Evolutionary conservation across 2,113 vertebrate species (phyloP), one percentile per base, ranked within the genome.

Genomic region (Erythrocebus patas): DNA sequence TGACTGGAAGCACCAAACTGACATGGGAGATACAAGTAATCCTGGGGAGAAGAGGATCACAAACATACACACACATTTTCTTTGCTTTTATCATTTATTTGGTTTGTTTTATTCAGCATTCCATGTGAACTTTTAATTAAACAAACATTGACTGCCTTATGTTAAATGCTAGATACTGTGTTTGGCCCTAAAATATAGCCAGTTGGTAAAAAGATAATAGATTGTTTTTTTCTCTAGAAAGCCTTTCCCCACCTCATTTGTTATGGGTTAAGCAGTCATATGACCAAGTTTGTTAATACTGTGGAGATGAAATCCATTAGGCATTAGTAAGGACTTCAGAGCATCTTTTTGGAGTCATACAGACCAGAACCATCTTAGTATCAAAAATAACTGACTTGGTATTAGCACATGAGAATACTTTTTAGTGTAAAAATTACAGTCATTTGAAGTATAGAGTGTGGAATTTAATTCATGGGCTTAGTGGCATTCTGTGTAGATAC

Each of bases 181-280:
- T 81, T 38, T 57, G 20, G 30, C 8, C 11, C n/a, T 78, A 18
- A 78, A 59, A 81, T 22, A 27, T 40, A 92, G 20, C 12, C 45
- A 72, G 30, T 8, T 14, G 27, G 45, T 57, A 40, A 50, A 81
- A 85, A 73, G 45, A 32, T 87, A 50, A 86, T 45, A 72, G 17
- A 25, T 79, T 94, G 30, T 64, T 66, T 97, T 97, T 93, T 38
- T 92, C 80, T 87, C 70, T 88, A 79, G 61, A 80, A 93, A 78
- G 23, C 0, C 10, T 97, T 94, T 50, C 23, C 8, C 6, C 8
- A 73, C 45, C 78, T 93, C 89, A 72, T 55, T 87, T 57, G 27
- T 27, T 76, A 40, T 64, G 40, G 1, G 6, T 25, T 80, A 40
- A 52, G 32, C 43, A 87, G 13, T 23, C 43, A 23, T 9, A n/a